These are phyloP conservation scores for Stegostoma tigrinum DNA, from an alignment of 2,113 vertebrate species.

Conservation along the genomic window DNA sequence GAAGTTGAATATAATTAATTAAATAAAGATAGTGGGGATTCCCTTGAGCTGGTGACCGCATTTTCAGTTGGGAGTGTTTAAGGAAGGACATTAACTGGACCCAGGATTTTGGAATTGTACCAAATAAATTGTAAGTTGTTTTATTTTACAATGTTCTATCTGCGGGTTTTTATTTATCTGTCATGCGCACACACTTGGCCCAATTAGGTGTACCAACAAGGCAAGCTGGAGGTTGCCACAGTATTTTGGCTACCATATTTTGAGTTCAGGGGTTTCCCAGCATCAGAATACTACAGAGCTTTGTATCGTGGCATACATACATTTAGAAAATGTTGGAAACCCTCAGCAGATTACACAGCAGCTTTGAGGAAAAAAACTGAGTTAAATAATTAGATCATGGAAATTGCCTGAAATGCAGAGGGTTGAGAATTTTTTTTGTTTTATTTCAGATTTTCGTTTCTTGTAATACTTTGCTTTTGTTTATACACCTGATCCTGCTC, in stretches of 20 bases:
- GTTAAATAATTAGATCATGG: neutral
- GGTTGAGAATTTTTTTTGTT: neutral
- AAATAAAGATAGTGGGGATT: too few species aligned
- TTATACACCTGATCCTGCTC: neutral
- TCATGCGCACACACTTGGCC: too few species aligned
- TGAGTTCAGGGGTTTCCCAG: neutral
- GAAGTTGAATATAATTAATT: too few species aligned
- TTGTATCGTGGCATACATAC: neutral
- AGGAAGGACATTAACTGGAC: too few species aligned
- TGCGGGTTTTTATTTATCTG: neutral
- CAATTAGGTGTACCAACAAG: neutral
- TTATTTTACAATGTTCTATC: neutral
- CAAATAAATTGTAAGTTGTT: too few species aligned
- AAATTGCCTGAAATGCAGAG: neutral
- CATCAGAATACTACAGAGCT: neutral
- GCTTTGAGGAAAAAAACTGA: neutral
- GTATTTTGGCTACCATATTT: neutral
- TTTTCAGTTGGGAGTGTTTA: too few species aligned
- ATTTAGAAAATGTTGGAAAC: neutral
- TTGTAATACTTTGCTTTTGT: neutral
- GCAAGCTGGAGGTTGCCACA: neutral
- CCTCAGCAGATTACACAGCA: neutral
- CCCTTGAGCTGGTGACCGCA: too few species aligned
- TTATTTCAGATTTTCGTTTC: neutral
- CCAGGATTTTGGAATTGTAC: too few species aligned